Base-by-base conservation (phyloP, 2,888 invertebrate genomes). In the Scaptomyza tumidula region DNA sequence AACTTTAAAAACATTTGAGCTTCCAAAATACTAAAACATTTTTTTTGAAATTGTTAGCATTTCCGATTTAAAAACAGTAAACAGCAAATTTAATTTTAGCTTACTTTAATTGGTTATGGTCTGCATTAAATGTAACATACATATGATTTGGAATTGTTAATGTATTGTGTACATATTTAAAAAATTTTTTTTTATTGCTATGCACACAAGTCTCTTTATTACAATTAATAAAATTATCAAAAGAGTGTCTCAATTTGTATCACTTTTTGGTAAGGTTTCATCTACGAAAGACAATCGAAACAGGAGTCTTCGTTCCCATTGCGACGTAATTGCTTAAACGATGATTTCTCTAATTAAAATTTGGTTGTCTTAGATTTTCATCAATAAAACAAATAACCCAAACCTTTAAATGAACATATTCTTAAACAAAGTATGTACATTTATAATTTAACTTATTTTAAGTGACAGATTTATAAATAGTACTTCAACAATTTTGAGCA, bases 141-240 rank as follows among this genome's bases (percentile, higher is more conserved):
- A 59, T 68, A 35, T n/a, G 19, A 35, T 69, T 54, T 43, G 33
- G 7, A 70, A 53, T 82, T 76, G 64, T 76, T 69, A 61, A 63
- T 56, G 27, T 65, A 67, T 70, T 52, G 60, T 76, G 52, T 74
- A 75, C 44, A 71, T 80, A 76, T 75, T 68, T 67, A 59, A 67
- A 71, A 70, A 35, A 24, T 77, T 19, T 56, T 65, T 63, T 79
- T 52, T 79, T 82, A 70, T 71, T 78, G 81, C 84, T 78, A 73
- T 73, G 78, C 78, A 78, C 52, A 67, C 57, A 71, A 71, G 74
- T 71, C 66, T 68, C 58, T 68, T 59, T 45, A 83, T 66, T 59
- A 68, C 60, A 75, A 70, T 73, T 64, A 75, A 72, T 72, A 79
- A 75, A 71, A 19, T 66, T 71, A 75, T 54, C 63, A 72, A 49